Evolutionary conservation across 92 coral and sea anemone species (phyloP).

Genomic region (Epizoanthus illoricatus): DNA sequence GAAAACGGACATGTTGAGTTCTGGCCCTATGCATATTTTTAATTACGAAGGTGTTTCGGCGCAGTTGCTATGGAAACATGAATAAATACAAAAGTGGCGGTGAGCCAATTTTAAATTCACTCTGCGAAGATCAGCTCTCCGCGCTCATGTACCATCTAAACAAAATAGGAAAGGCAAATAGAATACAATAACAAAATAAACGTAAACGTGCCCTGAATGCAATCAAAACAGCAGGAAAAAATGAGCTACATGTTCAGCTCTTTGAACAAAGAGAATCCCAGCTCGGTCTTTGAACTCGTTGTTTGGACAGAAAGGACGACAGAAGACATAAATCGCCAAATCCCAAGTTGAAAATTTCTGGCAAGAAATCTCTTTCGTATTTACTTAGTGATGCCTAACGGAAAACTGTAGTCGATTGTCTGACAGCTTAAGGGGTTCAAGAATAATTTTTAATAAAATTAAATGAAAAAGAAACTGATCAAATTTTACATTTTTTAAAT

Average conservation of each 20-base stretch:
- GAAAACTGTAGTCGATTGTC: neutral
- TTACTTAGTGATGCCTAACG: neutral
- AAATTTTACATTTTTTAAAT: neutral
- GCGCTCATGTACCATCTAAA: neutral
- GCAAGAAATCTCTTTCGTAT: neutral
- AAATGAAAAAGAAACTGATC: neutral
- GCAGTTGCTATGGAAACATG: neutral
- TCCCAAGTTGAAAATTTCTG: neutral
- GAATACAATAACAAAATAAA: neutral
- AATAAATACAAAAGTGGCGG: conserved; percentile 27
- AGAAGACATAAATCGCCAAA: neutral
- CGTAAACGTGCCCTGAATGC: neutral
- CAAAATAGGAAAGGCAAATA: neutral
- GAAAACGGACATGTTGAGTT: neutral
- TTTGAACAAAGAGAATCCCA: neutral
- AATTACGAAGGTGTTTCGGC: neutral
- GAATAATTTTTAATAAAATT: neutral
- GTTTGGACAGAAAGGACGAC: neutral
- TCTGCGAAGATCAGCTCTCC: neutral
- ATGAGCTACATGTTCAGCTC: neutral
- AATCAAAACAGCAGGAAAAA: neutral
- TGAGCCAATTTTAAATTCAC: neutral
- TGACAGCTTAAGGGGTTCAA: neutral
- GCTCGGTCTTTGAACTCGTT: no score
- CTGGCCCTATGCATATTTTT: neutral